These are phyloP conservation scores for Autographa pulchrina DNA, from an alignment of 2,888 invertebrate species.

Conservation along the genomic window DNA sequence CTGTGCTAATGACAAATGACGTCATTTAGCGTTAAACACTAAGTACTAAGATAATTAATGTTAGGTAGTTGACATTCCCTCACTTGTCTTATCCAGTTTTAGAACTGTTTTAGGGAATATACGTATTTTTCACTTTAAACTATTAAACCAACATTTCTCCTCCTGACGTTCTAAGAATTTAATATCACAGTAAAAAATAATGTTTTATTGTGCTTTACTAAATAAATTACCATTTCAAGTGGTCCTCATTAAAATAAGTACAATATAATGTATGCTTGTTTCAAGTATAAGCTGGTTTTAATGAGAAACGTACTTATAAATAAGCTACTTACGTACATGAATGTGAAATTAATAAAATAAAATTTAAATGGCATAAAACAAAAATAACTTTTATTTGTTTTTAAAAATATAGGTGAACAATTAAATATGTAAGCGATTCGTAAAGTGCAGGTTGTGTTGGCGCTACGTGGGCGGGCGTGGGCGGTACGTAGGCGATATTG, in stretches of 20 bases:
- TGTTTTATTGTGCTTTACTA: not conserved
- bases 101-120: no score
- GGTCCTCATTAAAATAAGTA: not conserved
- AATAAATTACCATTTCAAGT: not conserved
- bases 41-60: not conserved
- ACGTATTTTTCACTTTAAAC: no score
- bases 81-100: no score
- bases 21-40: constrained; percentile 22
- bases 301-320: not conserved
- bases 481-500: not conserved
- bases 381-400: not conserved
- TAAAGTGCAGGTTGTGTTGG: not conserved
- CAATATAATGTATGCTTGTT: constrained; percentile 7
- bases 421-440: not conserved
- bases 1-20: constrained; percentile 36
- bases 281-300: constrained; percentile 2
- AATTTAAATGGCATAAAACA: not conserved
- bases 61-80: no score
- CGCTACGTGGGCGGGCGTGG: constrained; percentile 7
- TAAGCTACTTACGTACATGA: constrained; percentile 5
- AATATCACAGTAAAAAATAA: not conserved
- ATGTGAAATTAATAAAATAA: not conserved
- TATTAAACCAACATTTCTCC: no score
- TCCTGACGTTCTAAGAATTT: not conserved
- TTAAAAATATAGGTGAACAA: not conserved